Evolutionary conservation across 2,113 vertebrate genomes (phyloP).

Genomic region (Climacteris rufus): DNA sequence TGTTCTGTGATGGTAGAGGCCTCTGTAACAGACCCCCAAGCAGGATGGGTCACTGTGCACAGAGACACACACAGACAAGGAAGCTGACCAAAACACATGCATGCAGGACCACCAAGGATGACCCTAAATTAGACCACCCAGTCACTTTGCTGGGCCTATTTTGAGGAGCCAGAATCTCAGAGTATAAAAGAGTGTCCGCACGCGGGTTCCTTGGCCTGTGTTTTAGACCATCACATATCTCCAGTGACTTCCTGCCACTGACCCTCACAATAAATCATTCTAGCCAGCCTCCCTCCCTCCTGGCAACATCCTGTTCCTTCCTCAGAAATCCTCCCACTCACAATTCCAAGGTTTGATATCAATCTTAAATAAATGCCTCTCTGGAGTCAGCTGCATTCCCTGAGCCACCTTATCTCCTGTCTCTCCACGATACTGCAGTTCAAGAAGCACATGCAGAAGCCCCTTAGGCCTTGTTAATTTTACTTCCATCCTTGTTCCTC

Average conservation of each 20-base stretch:
- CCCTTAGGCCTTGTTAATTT: slow-evolving; percentile 18
- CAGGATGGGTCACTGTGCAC: background rate
- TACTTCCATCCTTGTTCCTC: background rate
- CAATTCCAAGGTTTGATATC: slow-evolving; percentile 66
- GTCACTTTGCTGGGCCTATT: background rate
- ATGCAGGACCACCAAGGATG: slow-evolving; percentile 54
- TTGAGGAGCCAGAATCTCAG: background rate
- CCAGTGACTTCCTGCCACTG: slow-evolving; percentile 52
- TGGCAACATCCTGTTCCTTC: slow-evolving; percentile 71
- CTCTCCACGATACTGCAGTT: slow-evolving; percentile 44
- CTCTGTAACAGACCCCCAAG: background rate
- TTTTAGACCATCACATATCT: slow-evolving; percentile 7
- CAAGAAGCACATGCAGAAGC: slow-evolving; percentile 29
- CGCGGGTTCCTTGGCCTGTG: background rate
- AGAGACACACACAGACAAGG: background rate
- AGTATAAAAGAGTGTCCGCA: background rate
- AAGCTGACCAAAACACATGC: background rate
- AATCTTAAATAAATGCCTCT: slow-evolving; percentile 73
- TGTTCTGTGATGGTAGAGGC: background rate
- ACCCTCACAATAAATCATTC: slow-evolving; percentile 44
- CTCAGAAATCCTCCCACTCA: slow-evolving; percentile 55
- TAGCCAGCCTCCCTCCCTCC: slow-evolving; percentile 31
- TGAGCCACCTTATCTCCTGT: slow-evolving; percentile 61
- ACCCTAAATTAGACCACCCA: slow-evolving; percentile 61
- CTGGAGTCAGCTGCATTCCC: slow-evolving; percentile 32